Evolutionary conservation across 1,140 invertebrate species (phyloP), one percentile per base, ranked within the genome.

Genomic region (Drosophila arawakana): DNA sequence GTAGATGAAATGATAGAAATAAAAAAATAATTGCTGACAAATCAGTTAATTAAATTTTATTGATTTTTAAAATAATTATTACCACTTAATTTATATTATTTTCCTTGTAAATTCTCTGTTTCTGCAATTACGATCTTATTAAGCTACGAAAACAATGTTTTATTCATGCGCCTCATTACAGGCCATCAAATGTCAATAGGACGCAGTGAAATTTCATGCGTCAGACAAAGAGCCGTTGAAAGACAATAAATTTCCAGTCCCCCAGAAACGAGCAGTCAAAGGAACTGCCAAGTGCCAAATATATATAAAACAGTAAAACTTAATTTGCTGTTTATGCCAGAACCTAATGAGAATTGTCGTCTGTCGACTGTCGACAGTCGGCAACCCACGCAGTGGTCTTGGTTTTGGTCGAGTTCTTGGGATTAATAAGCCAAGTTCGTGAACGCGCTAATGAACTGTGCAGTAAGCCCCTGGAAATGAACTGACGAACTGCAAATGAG

Each of bases 261-360:
- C 13, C 18, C 44, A 73, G 83, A 46, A 63, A 60, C 49, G 54
- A 34, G 18, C 47, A 65, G 50, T 57, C 58, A 46, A 52, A 37
- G 41, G 30, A 65, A 61, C 55, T 67, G 54, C 49, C 74, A 43
- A 78, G 62, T 67, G 72, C 71, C 59, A 80, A 61, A 80, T 83
- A 67, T 73, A 43, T 60, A 54, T 84, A 75, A 73, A 84, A 74
- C 74, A 84, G 73, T 88, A 90, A 88, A 88, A 89, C 84, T 88
- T 89, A 88, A 88, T 88, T 90, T 89, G 80, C 65, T 88, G 84
- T 88, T 88, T 88, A 88, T 81, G 85, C 75, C 70, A 25, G 30
- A 43, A 63, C 80, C 84, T 89, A 89, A 88, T 88, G 83, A 88
- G 76, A 89, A 83, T 80, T 78, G 80, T 72, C 62, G 74, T 47